These are phyloP conservation scores for Hormaphis cornu DNA, from an alignment of 1,140 invertebrate genomes.

Conservation along the genomic window DNA sequence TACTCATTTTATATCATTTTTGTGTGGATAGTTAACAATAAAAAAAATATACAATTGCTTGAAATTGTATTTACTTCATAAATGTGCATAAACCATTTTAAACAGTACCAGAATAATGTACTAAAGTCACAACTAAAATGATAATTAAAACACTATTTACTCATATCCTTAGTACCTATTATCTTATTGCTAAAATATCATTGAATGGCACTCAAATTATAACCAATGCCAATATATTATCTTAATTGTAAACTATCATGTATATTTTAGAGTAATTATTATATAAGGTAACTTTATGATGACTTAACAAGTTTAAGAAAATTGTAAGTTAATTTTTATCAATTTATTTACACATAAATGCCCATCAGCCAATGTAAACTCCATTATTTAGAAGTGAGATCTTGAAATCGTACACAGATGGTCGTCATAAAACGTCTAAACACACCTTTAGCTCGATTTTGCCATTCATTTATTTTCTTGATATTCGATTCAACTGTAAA, in stretches of 20 bases:
- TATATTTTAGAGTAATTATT: neutral
- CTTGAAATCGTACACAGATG: slow-evolving; percentile 33
- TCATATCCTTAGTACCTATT: neutral
- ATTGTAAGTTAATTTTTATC: neutral
- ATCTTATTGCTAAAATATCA: slow-evolving; percentile 3
- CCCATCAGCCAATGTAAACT: neutral
- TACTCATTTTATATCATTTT: no score
- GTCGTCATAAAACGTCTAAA: slow-evolving; percentile 31
- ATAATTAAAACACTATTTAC: neutral
- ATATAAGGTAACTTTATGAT: neutral
- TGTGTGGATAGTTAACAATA: no score
- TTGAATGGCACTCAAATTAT: neutral
- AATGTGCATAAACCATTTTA: no score
- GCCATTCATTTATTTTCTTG: slow-evolving; percentile 31
- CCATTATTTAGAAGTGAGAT: slow-evolving; percentile 36
- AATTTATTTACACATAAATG: neutral
- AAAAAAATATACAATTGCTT: no score
- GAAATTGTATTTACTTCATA: no score
- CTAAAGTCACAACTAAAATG: neutral
- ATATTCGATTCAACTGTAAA: slow-evolving; percentile 20
- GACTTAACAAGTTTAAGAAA: neutral
- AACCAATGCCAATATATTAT: neutral
- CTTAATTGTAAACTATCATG: neutral
- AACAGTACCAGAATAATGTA: neutral
- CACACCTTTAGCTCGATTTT: slow-evolving; percentile 32